Percentiles rank a stretch among this genome's conserved stretches.
phyloP scores from a whole-genome alignment of 2,888 invertebrate species.

The Eremobia ochroleuca region DNA sequence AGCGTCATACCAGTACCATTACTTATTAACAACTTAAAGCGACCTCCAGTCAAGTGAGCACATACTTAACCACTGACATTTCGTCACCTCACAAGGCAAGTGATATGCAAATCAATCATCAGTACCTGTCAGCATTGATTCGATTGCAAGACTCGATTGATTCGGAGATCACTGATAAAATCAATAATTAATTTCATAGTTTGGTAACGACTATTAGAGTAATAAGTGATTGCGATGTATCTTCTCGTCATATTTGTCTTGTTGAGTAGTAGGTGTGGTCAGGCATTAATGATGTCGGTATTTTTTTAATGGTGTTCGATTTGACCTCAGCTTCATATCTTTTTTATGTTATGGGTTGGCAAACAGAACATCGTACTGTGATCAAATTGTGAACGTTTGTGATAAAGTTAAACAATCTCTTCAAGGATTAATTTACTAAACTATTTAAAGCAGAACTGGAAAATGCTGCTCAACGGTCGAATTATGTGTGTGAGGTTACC shows the following conservation, averaged over 20 bases:
- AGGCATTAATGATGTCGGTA: constrained; percentile 30
- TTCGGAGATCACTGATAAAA: constrained; percentile 60
- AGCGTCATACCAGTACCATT: constrained; percentile 6
- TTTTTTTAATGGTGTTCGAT: constrained; percentile 20
- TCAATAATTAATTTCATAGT: constrained; percentile 54
- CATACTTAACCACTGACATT: constrained; percentile 57
- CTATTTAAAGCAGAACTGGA: neutral
- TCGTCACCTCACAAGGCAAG: constrained; percentile 62
- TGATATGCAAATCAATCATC: constrained; percentile 69
- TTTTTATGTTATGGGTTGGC: constrained; percentile 4
- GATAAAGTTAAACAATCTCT: neutral
- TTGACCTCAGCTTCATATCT: constrained; percentile 9
- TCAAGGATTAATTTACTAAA: neutral
- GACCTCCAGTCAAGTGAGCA: constrained; percentile 35
- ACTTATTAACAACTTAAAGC: constrained; percentile 21
- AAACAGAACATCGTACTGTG: neutral
- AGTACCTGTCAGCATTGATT: constrained; percentile 64
- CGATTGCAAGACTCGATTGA: constrained; percentile 62
- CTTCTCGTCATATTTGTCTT: constrained; percentile 47
- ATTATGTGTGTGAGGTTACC: neutral
- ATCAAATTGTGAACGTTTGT: neutral
- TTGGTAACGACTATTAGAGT: constrained; percentile 58
- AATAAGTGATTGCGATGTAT: constrained; percentile 36
- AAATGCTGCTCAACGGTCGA: neutral
- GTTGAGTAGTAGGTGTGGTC: constrained; percentile 31